Base-by-base conservation (phyloP, 2,797 vertebrate genomes). In the Hydrolagus colliei region DNA sequence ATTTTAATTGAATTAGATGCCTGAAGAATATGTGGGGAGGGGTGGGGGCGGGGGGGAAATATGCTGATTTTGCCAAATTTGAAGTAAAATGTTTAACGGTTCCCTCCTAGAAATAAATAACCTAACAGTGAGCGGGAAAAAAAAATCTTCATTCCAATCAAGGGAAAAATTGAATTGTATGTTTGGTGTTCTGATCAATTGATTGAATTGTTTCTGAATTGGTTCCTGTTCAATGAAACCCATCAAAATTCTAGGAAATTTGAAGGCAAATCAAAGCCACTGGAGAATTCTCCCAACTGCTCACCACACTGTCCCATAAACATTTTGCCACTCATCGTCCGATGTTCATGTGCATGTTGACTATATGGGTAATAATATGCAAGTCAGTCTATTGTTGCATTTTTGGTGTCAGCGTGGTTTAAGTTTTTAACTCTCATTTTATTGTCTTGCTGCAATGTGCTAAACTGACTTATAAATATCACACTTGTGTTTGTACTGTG, bases 1-100 rank as follows among this genome's bases (percentile, higher is more conserved):
- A 84, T 84, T 82, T 84, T 71, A 84, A 68, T 73, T 61, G 27
- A 68, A 6, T 84, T 82, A 16, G 18, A 27, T 16, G 20, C 20
- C 3, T 68, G 18, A 71, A 84, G 63, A 84, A 71, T 18, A 84
- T 41, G 27, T 27, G 27, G 27, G 27, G 27, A 27, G 27, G 27
- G 27, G 27, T 27, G 27, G 27, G 27, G 27, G 27, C 27, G 27
- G 27, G 27, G 27, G 27, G 8, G 67, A 63, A 52, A 18, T 67
- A 68, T 41, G 9, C 20, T 77, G 18, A 10, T 77, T 68, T 27
- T 41, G 20, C 65, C 67, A 13, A 80, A 22, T 68, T 84, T 84
- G 16, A n/a, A 10, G 52, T 41, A 65, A 32, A 52, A 52, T 52
- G 41, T 52, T 52, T 52, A 52, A 27, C 11, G 7, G 16, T 8